These are phyloP conservation scores for Liposcelis brunnea DNA, from an alignment of 2,888 invertebrate species.

Conservation along the genomic window DNA sequence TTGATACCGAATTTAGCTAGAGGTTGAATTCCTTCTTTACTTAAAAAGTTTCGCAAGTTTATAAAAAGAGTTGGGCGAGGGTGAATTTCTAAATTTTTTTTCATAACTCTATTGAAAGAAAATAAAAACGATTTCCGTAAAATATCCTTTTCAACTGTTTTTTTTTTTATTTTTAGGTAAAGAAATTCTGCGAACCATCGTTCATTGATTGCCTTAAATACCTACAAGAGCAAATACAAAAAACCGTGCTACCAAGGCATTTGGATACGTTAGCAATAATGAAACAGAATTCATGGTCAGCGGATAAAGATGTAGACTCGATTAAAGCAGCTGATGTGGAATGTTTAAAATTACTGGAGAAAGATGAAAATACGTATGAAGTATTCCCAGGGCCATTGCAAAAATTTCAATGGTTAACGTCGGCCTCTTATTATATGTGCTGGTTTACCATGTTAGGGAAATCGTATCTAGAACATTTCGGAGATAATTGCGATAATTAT, in stretches of 20 bases:
- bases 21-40: no score
- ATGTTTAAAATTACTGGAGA: slow-evolving; percentile 29
- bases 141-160: not conserved
- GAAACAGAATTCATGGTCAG: no score
- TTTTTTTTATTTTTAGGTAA: not conserved
- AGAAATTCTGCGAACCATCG: not conserved
- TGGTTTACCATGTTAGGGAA: slow-evolving; percentile 39
- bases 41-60: no score
- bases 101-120: no score
- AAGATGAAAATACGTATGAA: slow-evolving; percentile 29
- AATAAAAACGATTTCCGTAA: no score
- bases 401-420: slow-evolving; percentile 41
- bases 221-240: not conserved
- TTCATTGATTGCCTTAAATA: not conserved
- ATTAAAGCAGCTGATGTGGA: slow-evolving; percentile 30
- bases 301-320: slow-evolving; percentile 21
- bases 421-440: slow-evolving; percentile 49
- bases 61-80: no score
- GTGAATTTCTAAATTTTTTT: no score
- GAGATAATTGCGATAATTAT: slow-evolving; percentile 42
- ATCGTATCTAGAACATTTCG: slow-evolving; percentile 32
- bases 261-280: not conserved
- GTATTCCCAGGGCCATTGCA: slow-evolving; percentile 29
- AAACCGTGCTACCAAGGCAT: not conserved
- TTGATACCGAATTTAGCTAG: no score